phyloP scores from a whole-genome alignment of 2,797 vertebrate genomes.

The Heterohyrax brucei region DNA sequence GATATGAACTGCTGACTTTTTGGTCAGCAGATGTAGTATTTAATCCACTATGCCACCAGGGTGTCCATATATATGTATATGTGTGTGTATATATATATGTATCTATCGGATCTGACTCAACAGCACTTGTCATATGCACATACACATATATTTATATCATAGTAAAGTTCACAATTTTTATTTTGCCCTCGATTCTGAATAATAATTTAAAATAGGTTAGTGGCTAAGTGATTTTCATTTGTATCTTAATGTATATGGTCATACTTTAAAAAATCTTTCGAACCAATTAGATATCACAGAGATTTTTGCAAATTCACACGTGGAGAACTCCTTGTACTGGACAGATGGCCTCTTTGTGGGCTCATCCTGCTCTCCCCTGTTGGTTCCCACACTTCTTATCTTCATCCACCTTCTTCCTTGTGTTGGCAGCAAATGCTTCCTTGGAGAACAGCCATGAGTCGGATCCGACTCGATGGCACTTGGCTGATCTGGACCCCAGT shows the following conservation, averaged over 20 bases:
- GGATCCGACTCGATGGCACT: no score
- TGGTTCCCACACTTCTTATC: background rate
- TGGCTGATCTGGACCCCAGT: no score
- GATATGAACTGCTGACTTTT: no score
- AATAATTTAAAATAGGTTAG: background rate
- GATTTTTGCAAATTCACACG: background rate
- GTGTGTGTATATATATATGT: no score
- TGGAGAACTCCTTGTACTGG: background rate
- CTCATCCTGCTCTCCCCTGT: background rate
- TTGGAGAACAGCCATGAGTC: no score
- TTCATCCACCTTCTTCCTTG: background rate
- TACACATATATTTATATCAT: background rate
- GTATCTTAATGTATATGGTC: background rate
- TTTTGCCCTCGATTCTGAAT: background rate
- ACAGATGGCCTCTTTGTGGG: background rate
- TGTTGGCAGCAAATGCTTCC: background rate
- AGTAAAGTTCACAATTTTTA: slow-evolving; percentile 10
- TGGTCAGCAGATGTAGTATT: no score
- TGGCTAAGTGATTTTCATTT: slow-evolving; percentile 51
- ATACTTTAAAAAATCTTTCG: background rate
- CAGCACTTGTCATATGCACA: no score
- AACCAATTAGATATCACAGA: background rate
- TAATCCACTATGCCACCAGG: no score
- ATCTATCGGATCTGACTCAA: no score
- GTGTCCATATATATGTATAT: no score